These are phyloP conservation scores for Sphaerodactylus townsendi DNA, from an alignment of 2,113 vertebrate species.

Conservation along the genomic window DNA sequence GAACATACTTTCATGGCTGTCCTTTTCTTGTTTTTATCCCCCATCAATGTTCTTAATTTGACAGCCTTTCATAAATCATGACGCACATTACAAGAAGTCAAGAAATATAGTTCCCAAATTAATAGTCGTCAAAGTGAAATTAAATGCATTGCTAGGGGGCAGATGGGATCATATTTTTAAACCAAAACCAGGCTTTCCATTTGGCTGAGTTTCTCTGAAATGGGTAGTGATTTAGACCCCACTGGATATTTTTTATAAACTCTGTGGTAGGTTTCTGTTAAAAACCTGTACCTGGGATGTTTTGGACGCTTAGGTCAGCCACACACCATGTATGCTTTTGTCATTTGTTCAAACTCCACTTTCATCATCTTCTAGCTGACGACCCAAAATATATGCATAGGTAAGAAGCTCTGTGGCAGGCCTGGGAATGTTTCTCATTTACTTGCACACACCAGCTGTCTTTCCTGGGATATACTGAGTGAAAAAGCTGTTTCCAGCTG, in stretches of 20 bases:
- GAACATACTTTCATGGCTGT: background rate
- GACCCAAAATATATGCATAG: background rate
- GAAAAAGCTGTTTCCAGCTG: too few relatives aligned
- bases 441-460: too few relatives aligned
- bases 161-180: background rate
- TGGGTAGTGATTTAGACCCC: background rate
- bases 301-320: too few relatives aligned
- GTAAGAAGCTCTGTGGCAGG: too few relatives aligned
- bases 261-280: background rate
- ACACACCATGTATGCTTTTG: background rate
- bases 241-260: background rate
- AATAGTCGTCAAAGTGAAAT: slow-evolving; percentile 4
- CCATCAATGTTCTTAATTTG: background rate
- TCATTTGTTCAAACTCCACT: background rate
- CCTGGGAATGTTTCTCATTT: too few relatives aligned
- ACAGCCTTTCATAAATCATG: slow-evolving; percentile 16
- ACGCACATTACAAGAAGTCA: background rate
- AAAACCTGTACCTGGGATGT: too few relatives aligned
- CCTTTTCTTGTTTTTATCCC: background rate
- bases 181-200: background rate
- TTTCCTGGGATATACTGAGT: too few relatives aligned
- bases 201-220: slow-evolving; percentile 8
- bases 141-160: slow-evolving; percentile 3
- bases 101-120: background rate
- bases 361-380: background rate